Conservation (phyloP, 2,888 invertebrate genomes). For the Epinotia nisella region DNA sequence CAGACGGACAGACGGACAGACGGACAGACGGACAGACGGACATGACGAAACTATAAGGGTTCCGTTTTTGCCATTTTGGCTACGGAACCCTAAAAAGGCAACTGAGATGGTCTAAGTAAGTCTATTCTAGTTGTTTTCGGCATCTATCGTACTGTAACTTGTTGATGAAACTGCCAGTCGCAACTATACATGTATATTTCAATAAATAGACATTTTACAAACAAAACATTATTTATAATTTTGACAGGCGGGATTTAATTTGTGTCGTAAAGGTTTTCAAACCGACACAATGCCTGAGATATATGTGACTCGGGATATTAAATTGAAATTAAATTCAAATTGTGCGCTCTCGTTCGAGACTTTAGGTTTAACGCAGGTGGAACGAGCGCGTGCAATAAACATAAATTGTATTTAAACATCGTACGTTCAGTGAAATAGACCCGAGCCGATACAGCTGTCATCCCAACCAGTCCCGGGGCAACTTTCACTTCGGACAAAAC, state of each 20-base stretch:
- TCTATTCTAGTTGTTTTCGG: too few species aligned
- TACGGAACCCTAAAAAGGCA: too few species aligned
- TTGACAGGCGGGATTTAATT: slow-evolving; percentile 22
- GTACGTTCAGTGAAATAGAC: neutral
- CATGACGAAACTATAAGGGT: too few species aligned
- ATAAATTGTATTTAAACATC: neutral
- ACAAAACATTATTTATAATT: slow-evolving; percentile 26
- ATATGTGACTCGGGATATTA: neutral
- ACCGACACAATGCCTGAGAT: slow-evolving; percentile 5
- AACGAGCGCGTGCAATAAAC: neutral
- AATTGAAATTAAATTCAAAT: neutral
- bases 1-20: too few species aligned
- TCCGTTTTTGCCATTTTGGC: too few species aligned
- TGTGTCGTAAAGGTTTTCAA: slow-evolving; percentile 25
- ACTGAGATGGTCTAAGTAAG: too few species aligned
- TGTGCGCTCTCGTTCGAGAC: neutral
- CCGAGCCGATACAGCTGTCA: slow-evolving; percentile 47
- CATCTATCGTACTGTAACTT: too few species aligned
- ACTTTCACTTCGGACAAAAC: slow-evolving; percentile 58
- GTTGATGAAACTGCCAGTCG: neutral
- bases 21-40: too few species aligned
- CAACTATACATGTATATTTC: neutral
- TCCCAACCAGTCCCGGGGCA: slow-evolving; percentile 46
- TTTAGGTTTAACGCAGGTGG: neutral
- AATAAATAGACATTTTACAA: slow-evolving; percentile 1